phyloP scores from a whole-genome alignment of 2,888 invertebrate species.

The Plemyria rubiginata region DNA sequence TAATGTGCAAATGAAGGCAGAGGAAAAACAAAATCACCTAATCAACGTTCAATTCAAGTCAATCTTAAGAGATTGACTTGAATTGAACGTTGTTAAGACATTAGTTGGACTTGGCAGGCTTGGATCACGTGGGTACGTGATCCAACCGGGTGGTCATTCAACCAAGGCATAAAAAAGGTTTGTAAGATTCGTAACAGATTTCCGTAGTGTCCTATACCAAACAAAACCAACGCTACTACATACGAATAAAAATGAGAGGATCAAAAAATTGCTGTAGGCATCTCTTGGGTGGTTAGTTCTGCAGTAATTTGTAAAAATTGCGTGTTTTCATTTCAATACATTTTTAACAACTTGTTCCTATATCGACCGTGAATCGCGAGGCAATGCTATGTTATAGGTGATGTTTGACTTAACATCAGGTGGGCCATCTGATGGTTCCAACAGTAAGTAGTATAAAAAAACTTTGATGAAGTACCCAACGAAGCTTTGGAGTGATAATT shows the following conservation, averaged over 20 bases:
- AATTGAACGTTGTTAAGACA: too few species aligned
- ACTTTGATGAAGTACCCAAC: background rate
- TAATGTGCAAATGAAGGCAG: too few species aligned
- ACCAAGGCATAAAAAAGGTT: conserved; percentile 20
- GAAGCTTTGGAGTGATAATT: background rate
- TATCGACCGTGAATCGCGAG: too few species aligned
- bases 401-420: too few species aligned
- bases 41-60: background rate
- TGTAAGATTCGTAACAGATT: conserved; percentile 16
- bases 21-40: background rate
- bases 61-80: too few species aligned
- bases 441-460: background rate
- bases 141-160: conserved; percentile 27
- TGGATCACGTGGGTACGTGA: conserved; percentile 16
- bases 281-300: conserved; percentile 4
- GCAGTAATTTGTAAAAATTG: conserved; percentile 3
- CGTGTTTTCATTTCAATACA: background rate
- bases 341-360: background rate
- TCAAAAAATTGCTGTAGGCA: conserved; percentile 20
- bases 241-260: conserved; percentile 44
- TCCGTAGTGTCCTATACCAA: conserved; percentile 12
- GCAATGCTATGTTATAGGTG: too few species aligned
- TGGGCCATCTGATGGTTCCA: too few species aligned
- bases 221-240: conserved; percentile 18
- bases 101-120: conserved; percentile 7